Evolutionary conservation across 2,797 vertebrate genomes (phyloP).

Genomic region (Crax fasciolata): DNA sequence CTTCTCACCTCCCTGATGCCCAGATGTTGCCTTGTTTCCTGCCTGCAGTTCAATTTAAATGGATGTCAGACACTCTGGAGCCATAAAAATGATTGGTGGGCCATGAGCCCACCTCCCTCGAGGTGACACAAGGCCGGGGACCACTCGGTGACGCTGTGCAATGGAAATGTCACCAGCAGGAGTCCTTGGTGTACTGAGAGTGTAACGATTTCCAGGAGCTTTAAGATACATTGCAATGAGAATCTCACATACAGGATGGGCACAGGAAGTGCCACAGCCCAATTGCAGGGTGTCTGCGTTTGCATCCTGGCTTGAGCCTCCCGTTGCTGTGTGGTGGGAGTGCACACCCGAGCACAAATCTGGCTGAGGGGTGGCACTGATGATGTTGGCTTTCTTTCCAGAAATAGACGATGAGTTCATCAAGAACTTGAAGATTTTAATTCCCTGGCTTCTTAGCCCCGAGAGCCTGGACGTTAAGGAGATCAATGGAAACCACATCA

Average conservation of each 20-base stretch:
- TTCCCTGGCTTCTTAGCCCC: slow-evolving; percentile 95
- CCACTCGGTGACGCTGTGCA: too few species aligned
- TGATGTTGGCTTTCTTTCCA: slow-evolving; percentile 63
- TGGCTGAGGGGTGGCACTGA: background rate
- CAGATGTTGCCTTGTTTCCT: background rate
- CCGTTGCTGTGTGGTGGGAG: background rate
- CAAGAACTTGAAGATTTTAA: slow-evolving; percentile 94
- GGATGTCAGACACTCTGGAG: background rate
- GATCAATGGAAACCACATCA: slow-evolving; percentile 98
- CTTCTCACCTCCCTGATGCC: background rate
- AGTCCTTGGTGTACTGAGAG: background rate
- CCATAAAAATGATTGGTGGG: background rate
- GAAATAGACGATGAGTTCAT: slow-evolving; percentile 97
- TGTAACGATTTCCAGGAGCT: too few species aligned
- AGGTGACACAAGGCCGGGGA: background rate
- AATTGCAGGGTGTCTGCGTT: background rate
- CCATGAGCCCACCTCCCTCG: background rate
- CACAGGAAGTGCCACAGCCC: background rate
- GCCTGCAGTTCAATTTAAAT: background rate
- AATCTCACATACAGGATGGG: background rate
- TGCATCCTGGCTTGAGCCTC: background rate
- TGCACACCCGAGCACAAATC: accelerated
- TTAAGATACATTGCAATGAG: background rate
- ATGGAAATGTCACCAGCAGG: background rate
- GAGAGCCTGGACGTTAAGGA: slow-evolving; percentile 94